Percentiles rank a stretch among this genome's conserved stretches.
Conservation (phyloP, 2,888 invertebrate genomes). For the Boloria euphrosyne region DNA sequence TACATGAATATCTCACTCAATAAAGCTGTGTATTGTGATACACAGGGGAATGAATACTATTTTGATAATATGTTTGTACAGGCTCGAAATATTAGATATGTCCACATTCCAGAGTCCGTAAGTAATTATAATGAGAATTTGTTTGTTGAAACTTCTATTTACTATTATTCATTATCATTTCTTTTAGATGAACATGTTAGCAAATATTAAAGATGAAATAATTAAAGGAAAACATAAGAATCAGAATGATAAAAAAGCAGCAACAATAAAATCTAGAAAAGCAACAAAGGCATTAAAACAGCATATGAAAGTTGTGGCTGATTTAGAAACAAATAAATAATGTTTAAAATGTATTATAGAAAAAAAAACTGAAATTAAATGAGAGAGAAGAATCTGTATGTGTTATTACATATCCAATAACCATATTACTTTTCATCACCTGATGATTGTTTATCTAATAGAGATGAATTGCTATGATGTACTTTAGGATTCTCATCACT, state of each 20-base stretch:
- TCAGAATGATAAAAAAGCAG: slow-evolving; percentile 47
- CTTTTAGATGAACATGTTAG: slow-evolving; percentile 73
- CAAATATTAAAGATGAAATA: slow-evolving; percentile 75
- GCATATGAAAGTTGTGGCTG: slow-evolving; percentile 77
- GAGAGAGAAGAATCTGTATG: slow-evolving; percentile 1
- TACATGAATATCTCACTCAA: slow-evolving; percentile 86
- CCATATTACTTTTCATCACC: slow-evolving; percentile 20
- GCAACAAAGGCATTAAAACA: slow-evolving; percentile 72
- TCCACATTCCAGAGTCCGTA: slow-evolving; percentile 84
- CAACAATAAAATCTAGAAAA: slow-evolving; percentile 70
- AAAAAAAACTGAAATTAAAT: slow-evolving; percentile 7
- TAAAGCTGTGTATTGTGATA: slow-evolving; percentile 84
- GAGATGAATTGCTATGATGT: slow-evolving; percentile 32
- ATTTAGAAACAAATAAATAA: slow-evolving; percentile 43
- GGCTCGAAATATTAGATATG: slow-evolving; percentile 85
- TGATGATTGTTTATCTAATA: slow-evolving; percentile 19
- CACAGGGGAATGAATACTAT: slow-evolving; percentile 81
- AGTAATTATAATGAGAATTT: slow-evolving; percentile 46
- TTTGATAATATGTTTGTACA: slow-evolving; percentile 85
- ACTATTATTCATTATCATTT: slow-evolving; percentile 14
- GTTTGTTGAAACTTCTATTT: background rate
- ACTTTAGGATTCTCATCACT: slow-evolving; percentile 39
- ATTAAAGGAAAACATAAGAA: slow-evolving; percentile 48
- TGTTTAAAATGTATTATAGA: background rate
- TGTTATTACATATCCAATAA: background rate